phyloP scores from a whole-genome alignment of 2,797 vertebrate species.

The Sparus aurata region DNA sequence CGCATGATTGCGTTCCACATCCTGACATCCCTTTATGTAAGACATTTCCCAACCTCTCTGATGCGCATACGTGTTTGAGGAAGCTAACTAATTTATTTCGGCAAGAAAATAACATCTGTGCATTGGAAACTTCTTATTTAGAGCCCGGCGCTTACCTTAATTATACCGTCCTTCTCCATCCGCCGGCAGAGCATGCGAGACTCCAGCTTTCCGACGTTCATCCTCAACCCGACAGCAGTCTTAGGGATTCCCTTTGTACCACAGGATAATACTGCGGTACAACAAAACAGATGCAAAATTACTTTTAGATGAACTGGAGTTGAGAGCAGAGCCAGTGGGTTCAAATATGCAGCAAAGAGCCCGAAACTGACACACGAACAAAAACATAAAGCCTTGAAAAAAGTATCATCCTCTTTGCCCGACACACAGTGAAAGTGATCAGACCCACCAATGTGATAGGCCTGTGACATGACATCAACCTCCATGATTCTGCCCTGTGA shows the following conservation, averaged over 20 bases:
- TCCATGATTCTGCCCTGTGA: conserved; percentile 89
- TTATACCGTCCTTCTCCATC: conserved; percentile 89
- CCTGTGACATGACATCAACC: conserved; percentile 91
- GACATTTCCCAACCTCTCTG: background rate
- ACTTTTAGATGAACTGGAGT: too few relatives aligned
- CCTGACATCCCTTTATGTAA: background rate
- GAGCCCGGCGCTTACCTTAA: conserved; percentile 87
- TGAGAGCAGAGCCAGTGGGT: background rate
- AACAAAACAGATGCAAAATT: conserved; percentile 7
- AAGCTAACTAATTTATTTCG: background rate
- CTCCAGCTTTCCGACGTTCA: conserved; percentile 95
- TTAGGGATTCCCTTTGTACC: conserved; percentile 93
- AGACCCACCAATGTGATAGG: conserved; percentile 91
- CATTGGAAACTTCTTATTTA: background rate
- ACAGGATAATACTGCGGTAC: conserved; percentile 88
- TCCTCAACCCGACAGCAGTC: conserved; percentile 83
- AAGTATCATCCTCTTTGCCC: background rate
- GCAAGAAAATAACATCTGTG: background rate
- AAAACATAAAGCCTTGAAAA: background rate
- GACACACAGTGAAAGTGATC: background rate
- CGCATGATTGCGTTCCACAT: background rate
- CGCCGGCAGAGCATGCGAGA: conserved; percentile 93
- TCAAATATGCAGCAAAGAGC: background rate
- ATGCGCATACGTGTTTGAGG: background rate
- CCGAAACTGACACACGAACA: background rate